Base-by-base conservation (phyloP, 2,797 vertebrate species). In the Enteromius viviparus region DNA sequence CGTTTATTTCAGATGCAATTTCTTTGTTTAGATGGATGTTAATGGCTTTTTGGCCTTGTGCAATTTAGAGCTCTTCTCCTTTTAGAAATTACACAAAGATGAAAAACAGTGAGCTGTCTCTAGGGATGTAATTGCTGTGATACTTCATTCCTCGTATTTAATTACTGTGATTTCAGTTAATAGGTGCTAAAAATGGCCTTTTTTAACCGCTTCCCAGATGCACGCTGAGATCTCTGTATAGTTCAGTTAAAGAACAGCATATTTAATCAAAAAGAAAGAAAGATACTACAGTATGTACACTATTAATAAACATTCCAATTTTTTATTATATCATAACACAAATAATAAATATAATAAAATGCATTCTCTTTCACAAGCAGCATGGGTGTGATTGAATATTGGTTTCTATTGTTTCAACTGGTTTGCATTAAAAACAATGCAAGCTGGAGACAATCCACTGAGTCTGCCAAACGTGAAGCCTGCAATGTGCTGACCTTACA, bases 141-240 rank as follows among this genome's bases (percentile, higher is more conserved):
- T 85, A 84, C 34, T 78, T 70, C 74, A 83, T 78, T 81, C 72
- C 72, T 80, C 10, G 15, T 71, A 49, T 71, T 76, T 87, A 89
- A 87, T 89, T 84, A 87, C 86, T 80, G 65, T 86, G 78, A 86
- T 87, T 84, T 78, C 23, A 78, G 70, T 69, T 81, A 62, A 29
- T 45, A 26, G 65, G 32, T 37, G 19, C 62, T 26, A 45, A 55
- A 58, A 26, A 45, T 70, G 71, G n/a, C 62, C 62, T 65, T 83
- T 68, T 80, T 72, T 26, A 29, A 77, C 29, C 4, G n/a, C 76
- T 68, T 55, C 51, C 69, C 69, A 55, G 40, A 80, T 80, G 76
- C 55, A 82, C 53, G 58, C 64, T 75, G 29, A 21, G 72, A 65
- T 34, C 29, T 65, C 15, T 65, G 15, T 7, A 19, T 3, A 34